These are phyloP conservation scores for Aradophagus sp. DNA, from an alignment of 1,140 invertebrate genomes.

Conservation along the genomic window DNA sequence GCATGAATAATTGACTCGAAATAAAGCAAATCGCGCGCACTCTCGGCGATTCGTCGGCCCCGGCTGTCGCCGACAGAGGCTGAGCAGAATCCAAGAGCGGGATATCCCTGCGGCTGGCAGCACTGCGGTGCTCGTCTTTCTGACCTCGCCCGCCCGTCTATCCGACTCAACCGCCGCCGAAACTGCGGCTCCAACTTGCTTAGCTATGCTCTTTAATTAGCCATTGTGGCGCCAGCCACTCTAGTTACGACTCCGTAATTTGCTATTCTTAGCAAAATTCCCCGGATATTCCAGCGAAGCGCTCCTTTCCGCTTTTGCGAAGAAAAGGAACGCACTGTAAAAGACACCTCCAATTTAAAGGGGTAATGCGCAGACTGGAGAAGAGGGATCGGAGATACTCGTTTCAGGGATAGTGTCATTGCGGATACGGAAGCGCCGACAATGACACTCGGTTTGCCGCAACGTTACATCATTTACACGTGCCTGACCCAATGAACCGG, in stretches of 20 bases:
- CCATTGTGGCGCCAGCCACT: constrained; percentile 50
- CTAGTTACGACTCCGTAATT: constrained; percentile 53
- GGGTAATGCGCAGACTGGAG: no score
- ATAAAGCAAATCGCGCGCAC: constrained; percentile 30
- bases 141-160: constrained; percentile 22
- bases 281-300: constrained; percentile 35
- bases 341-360: no score
- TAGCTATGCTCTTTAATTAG: constrained; percentile 56
- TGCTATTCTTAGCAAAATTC: constrained; percentile 54
- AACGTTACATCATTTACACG: no score
- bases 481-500: no score
- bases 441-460: no score
- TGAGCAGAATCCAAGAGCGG: constrained; percentile 3
- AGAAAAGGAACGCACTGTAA: no score
- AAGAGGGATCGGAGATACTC: no score
- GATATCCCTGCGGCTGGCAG: constrained; percentile 34
- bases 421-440: no score
- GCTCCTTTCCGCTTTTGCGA: no score
- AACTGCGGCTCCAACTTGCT: constrained; percentile 44
- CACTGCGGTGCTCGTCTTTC: constrained; percentile 14
- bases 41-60: constrained; percentile 18
- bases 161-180: constrained; percentile 17
- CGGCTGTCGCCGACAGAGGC: no score
- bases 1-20: constrained; percentile 29
- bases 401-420: no score